These are phyloP conservation scores for Steatornis caripensis DNA, from an alignment of 2,113 vertebrate genomes.

Conservation along the genomic window DNA sequence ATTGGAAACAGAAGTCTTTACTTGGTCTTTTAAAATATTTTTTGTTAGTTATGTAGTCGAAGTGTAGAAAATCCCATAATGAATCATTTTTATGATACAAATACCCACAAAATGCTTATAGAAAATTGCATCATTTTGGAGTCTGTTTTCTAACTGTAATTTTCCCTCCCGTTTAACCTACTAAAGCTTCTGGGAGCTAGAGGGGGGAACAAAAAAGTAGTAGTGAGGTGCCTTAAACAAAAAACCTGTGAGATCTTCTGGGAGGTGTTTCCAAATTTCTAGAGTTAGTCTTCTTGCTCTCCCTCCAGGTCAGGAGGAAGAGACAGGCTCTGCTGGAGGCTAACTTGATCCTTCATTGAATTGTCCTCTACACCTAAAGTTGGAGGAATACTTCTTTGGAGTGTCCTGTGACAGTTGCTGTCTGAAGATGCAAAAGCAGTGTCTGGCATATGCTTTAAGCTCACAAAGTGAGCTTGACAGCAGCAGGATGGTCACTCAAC, in stretches of 20 bases:
- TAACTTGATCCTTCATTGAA: neutral
- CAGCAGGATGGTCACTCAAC: neutral
- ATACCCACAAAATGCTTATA: neutral
- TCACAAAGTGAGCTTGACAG: neutral
- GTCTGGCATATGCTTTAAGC: neutral
- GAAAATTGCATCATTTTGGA: neutral
- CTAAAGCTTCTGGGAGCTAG: neutral
- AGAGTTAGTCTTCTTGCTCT: neutral
- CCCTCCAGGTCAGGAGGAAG: neutral
- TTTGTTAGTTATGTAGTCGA: neutral
- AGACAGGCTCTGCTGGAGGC: neutral
- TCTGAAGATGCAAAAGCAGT: neutral
- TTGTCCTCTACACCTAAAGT: neutral
- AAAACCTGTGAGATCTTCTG: neutral
- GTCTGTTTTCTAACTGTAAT: neutral
- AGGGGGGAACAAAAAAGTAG: neutral
- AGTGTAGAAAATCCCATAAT: neutral
- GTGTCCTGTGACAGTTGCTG: neutral
- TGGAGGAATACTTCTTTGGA: neutral
- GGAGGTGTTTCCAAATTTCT: neutral
- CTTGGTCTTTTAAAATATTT: accelerated
- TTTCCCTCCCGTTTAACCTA: neutral
- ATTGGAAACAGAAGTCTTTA: neutral
- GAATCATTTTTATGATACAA: neutral
- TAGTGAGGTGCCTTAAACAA: neutral